Evolutionary conservation across 2,797 vertebrate species (phyloP).

Genomic region (Sternotherus odoratus): DNA sequence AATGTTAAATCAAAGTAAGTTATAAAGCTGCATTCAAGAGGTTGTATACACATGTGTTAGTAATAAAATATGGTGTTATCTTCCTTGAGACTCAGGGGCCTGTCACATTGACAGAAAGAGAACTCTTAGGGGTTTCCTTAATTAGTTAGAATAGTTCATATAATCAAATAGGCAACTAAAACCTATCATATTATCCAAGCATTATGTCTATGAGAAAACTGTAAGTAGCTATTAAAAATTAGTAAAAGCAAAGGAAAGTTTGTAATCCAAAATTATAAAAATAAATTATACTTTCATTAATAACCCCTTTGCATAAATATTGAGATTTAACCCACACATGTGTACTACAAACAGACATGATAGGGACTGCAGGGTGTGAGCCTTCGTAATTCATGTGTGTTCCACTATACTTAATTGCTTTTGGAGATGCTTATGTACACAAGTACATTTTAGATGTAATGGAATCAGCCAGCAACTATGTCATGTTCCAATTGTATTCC

Average conservation of each 20-base stretch:
- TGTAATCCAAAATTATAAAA: background rate
- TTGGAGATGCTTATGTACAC: background rate
- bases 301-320: background rate
- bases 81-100: background rate
- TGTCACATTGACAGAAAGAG: fast-evolving
- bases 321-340: background rate
- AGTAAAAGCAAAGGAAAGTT: background rate
- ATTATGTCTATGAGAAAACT: background rate
- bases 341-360: background rate
- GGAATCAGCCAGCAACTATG: background rate
- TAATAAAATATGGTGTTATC: background rate
- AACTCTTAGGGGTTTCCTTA: background rate
- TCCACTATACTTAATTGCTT: background rate
- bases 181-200: background rate
- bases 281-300: background rate
- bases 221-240: background rate
- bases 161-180: background rate
- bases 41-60: background rate
- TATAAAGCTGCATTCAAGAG: background rate
- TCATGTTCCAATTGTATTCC: background rate
- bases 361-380: background rate
- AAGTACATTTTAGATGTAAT: background rate
- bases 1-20: background rate
- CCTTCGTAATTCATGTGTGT: background rate
- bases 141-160: background rate